phyloP scores from a whole-genome alignment of 2,797 vertebrate genomes.

The Denticeps clupeoides region DNA sequence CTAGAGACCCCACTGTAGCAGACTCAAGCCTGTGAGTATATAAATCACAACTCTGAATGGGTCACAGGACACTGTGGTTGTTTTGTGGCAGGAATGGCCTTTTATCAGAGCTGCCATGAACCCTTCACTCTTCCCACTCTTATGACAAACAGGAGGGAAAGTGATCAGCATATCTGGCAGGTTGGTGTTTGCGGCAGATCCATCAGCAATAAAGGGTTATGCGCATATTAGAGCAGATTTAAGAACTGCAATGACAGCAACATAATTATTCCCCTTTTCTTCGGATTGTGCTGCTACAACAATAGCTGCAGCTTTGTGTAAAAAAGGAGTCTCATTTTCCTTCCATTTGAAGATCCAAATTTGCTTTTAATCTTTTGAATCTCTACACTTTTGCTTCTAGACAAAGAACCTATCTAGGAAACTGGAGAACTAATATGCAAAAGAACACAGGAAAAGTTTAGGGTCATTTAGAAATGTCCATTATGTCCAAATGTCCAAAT shows the following conservation, averaged over 20 bases:
- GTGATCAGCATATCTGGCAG: conserved; percentile 29
- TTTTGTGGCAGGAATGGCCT: conserved; percentile 20
- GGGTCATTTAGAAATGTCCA: too few relatives aligned
- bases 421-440: too few relatives aligned
- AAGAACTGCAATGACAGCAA: conserved; percentile 16
- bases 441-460: too few relatives aligned
- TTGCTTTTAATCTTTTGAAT: too few relatives aligned
- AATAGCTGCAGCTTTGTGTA: conserved; percentile 11
- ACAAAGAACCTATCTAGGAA: too few relatives aligned
- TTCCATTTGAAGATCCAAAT: too few relatives aligned
- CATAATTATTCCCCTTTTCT: conserved; percentile 42
- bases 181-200: conserved; percentile 25
- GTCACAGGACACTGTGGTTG: conserved; percentile 20
- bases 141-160: conserved; percentile 18
- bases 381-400: too few relatives aligned
- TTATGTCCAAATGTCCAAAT: too few relatives aligned
- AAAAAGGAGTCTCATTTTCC: too few relatives aligned
- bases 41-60: too few relatives aligned
- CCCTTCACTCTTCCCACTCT: conserved; percentile 21
- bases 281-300: conserved; percentile 29
- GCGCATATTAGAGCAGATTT: conserved; percentile 1
- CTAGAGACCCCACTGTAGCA: too few relatives aligned
- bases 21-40: too few relatives aligned
- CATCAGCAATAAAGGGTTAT: conserved; percentile 20
- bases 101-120: conserved; percentile 15